Evolutionary conservation across 2,113 vertebrate genomes (phyloP).

Genomic region (Phylloscopus whistleri): DNA sequence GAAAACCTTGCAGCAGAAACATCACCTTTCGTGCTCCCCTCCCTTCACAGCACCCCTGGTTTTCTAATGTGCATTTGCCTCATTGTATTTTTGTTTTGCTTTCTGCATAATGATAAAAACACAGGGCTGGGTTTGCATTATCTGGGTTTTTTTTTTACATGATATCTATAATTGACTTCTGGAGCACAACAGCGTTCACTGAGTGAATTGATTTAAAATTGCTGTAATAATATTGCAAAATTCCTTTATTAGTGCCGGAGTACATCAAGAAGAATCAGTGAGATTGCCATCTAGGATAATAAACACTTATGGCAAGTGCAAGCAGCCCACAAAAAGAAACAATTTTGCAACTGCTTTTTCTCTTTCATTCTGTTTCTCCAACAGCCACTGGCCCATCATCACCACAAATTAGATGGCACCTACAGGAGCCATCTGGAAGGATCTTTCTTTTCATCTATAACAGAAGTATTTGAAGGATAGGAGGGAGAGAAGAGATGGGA

Average conservation of each 20-base stretch:
- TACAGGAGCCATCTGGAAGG: not conserved
- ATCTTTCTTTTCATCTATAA: not conserved
- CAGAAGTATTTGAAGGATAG: not conserved
- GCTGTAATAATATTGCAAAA: conserved; percentile 53
- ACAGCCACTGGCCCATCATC: not conserved
- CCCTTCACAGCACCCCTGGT: not conserved
- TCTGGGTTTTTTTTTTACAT: not conserved
- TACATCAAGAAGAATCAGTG: conserved; percentile 37
- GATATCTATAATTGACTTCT: conserved; percentile 50
- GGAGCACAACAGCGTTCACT: not conserved
- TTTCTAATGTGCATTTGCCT: not conserved
- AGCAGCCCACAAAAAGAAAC: conserved; percentile 19
- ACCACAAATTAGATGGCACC: conserved; percentile 1
- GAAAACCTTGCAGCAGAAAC: conserved; percentile 15
- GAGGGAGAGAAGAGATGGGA: not conserved
- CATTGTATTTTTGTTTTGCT: not conserved
- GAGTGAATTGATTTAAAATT: conserved; percentile 55
- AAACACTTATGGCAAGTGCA: conserved; percentile 38
- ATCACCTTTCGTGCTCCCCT: not conserved
- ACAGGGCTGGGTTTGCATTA: not conserved
- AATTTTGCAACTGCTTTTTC: conserved; percentile 38
- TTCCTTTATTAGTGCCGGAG: conserved; percentile 47
- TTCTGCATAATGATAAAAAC: not conserved
- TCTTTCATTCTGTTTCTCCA: conserved; percentile 2
- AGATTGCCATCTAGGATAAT: conserved; percentile 58